These are phyloP conservation scores for Pseudomyrmex flavicornis DNA, from an alignment of 1,140 invertebrate genomes.

Conservation along the genomic window DNA sequence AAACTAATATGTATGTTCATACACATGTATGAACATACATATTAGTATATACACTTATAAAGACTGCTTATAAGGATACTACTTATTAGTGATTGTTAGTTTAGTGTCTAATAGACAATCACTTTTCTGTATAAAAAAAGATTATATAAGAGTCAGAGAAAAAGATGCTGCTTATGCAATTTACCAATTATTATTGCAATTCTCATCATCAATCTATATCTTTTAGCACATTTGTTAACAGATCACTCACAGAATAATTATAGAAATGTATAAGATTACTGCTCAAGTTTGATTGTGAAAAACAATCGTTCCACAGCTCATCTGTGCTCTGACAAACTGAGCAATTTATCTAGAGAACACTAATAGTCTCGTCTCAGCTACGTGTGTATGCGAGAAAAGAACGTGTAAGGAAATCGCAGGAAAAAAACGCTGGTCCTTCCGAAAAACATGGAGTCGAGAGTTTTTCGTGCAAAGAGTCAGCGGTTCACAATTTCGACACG, in stretches of 20 bases:
- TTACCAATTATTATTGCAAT: not conserved
- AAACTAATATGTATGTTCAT: too few relatives aligned
- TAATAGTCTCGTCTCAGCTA: slow-evolving; percentile 8
- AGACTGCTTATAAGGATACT: too few relatives aligned
- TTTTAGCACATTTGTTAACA: too few relatives aligned
- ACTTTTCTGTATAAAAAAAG: too few relatives aligned
- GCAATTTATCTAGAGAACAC: slow-evolving; percentile 15
- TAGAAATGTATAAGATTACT: not conserved
- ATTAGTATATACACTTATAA: too few relatives aligned
- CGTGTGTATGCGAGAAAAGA: slow-evolving; percentile 6
- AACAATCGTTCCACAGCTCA: not conserved
- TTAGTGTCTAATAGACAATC: too few relatives aligned
- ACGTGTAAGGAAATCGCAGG: not conserved
- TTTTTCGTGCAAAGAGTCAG: not conserved
- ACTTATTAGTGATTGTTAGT: too few relatives aligned
- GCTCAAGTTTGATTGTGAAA: not conserved
- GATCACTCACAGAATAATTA: too few relatives aligned
- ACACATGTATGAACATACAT: too few relatives aligned
- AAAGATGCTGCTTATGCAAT: not conserved
- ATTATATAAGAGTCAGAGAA: not conserved
- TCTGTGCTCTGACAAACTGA: slow-evolving; percentile 19
- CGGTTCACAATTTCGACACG: not conserved
- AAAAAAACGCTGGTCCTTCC: not conserved
- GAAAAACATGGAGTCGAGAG: not conserved
- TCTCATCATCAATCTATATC: not conserved